Percentiles rank a stretch among this genome's conserved stretches.
These are phyloP conservation scores for Tholera decimalis DNA, from an alignment of 2,888 invertebrate species.

Conservation along the genomic window DNA sequence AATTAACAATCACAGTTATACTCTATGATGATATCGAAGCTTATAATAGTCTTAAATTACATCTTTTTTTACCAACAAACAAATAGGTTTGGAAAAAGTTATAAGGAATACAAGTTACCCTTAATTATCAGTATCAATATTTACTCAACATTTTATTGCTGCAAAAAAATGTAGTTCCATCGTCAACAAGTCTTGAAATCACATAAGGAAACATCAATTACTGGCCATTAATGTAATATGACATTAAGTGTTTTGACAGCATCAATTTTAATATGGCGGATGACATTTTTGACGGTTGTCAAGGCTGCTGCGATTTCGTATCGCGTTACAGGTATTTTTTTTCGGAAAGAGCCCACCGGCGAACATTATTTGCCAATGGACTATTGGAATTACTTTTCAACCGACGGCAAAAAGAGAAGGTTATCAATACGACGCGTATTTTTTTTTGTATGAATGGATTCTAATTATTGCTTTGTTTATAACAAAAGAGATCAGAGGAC, in stretches of 20 bases:
- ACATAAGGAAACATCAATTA: constrained; percentile 55
- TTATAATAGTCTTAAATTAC: background rate
- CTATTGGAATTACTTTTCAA: constrained; percentile 21
- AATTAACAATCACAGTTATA: constrained; percentile 9
- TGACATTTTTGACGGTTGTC: constrained; percentile 66
- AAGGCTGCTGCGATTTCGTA: constrained; percentile 63
- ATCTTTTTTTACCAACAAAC: background rate
- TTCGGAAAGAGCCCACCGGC: too few relatives aligned
- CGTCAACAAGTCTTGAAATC: constrained; percentile 36
- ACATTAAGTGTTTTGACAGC: constrained; percentile 61
- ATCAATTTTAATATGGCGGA: constrained; percentile 60
- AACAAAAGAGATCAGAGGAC: constrained; percentile 4
- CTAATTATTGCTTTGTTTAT: constrained; percentile 17
- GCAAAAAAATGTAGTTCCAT: constrained; percentile 15
- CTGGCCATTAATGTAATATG: constrained; percentile 46
- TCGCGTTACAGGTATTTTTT: constrained; percentile 38
- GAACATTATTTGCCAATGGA: constrained; percentile 37
- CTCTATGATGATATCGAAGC: constrained; percentile 3
- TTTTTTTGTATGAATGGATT: constrained; percentile 28
- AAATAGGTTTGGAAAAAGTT: background rate
- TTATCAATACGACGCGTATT: too few relatives aligned
- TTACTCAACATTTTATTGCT: constrained; percentile 19
- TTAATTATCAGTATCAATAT: constrained; percentile 23
- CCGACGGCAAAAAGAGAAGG: too few relatives aligned
- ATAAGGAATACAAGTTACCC: constrained; percentile 18